A percentile compares a stretch with the other conserved stretches of the same genome.
phyloP scores from a whole-genome alignment of 2,888 invertebrate species.

The Ephialtes manifestator region DNA sequence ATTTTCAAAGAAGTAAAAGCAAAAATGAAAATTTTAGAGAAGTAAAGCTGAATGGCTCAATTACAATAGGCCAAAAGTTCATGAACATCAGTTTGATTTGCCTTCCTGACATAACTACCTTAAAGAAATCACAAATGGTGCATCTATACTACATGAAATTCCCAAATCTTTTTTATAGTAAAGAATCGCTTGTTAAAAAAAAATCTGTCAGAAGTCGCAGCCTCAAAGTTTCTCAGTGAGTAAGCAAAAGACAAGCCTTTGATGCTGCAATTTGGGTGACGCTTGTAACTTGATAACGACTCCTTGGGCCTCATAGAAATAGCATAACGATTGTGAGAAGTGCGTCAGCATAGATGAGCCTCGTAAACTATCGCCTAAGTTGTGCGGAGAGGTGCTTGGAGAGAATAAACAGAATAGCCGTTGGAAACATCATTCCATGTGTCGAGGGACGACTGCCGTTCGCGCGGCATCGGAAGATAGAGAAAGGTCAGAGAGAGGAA shows the following conservation, averaged over 20 bases:
- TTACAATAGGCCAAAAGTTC: too few relatives aligned
- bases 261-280: conserved; percentile 30
- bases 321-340: neutral
- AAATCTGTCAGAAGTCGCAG: neutral
- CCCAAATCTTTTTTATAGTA: too few relatives aligned
- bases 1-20: too few relatives aligned
- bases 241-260: neutral
- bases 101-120: too few relatives aligned
- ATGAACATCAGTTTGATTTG: too few relatives aligned
- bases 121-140: too few relatives aligned
- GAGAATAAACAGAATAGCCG: conserved; percentile 55
- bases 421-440: conserved; percentile 31
- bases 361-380: conserved; percentile 41
- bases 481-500: conserved; percentile 21
- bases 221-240: neutral
- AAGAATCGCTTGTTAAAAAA: neutral
- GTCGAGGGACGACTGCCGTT: conserved; percentile 58
- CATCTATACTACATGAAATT: too few relatives aligned
- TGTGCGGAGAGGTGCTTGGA: neutral
- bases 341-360: conserved; percentile 4
- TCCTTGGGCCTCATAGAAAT: conserved; percentile 1
- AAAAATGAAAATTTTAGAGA: too few relatives aligned
- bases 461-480: conserved; percentile 13
- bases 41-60: too few relatives aligned
- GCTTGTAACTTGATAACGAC: conserved; percentile 36